phyloP scores from a whole-genome alignment of 1,140 invertebrate species.

The Euwallacea fornicatus region DNA sequence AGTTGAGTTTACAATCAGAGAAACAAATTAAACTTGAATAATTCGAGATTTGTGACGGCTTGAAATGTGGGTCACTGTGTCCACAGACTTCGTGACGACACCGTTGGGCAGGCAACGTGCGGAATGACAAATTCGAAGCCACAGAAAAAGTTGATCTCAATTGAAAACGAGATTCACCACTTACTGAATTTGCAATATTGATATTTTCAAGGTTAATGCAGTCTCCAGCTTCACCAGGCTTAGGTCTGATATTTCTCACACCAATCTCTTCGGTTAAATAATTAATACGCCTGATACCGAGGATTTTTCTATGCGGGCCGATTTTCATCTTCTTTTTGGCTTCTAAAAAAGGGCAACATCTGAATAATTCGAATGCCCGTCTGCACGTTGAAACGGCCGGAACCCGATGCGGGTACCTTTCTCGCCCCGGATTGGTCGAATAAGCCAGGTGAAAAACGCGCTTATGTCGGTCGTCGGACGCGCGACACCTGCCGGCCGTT shows the following conservation, averaged over 20 bases:
- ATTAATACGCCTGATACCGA: too few species aligned
- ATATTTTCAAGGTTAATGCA: too few species aligned
- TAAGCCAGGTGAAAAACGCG: slow-evolving; percentile 17
- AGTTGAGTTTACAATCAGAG: slow-evolving; percentile 7
- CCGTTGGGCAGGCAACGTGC: not conserved
- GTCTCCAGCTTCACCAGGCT: too few species aligned
- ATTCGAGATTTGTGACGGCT: not conserved
- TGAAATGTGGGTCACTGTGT: not conserved
- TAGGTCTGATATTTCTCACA: too few species aligned
- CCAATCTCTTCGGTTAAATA: too few species aligned
- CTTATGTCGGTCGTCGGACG: slow-evolving; percentile 7
- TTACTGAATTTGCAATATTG: too few species aligned
- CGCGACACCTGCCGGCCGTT: slow-evolving; percentile 17
- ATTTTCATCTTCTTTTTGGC: too few species aligned
- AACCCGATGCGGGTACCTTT: slow-evolving; percentile 15
- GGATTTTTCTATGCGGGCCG: too few species aligned
- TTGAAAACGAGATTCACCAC: too few species aligned
- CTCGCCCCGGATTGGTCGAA: slow-evolving; percentile 9
- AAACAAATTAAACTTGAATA: not conserved
- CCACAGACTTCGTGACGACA: slow-evolving; percentile 13
- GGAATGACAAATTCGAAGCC: slow-evolving; percentile 1
- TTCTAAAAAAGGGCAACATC: too few species aligned
- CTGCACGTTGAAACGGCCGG: not conserved
- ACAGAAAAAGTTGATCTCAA: too few species aligned
- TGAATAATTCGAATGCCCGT: too few species aligned